Base-by-base conservation (phyloP, 2,113 vertebrate species). In the Cavia aperea region DNA sequence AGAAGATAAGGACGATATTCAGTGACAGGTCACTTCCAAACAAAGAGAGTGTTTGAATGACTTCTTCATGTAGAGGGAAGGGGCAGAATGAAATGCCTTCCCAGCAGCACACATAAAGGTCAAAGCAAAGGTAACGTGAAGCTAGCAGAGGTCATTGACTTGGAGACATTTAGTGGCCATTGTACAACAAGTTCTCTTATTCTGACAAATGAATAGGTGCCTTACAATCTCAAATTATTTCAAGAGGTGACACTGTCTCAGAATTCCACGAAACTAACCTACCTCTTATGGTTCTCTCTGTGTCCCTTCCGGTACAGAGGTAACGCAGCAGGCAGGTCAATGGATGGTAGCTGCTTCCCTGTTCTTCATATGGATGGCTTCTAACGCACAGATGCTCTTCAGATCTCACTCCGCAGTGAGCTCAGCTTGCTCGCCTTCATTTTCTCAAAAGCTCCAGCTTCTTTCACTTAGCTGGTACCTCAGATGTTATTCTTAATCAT, bases 401-500 rank as follows among this genome's bases (percentile, higher is more conserved):
- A 86, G 66, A 90, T 81, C 65, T 90, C 93, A 94, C 95, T 94
- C 12, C 65, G 24, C n/a, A 91, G 91, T 94, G 97, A 93, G 93
- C 66, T 66, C 81, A 92, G 78, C 85, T 84, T 86, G 77, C 7
- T 33, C 89, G 95, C 66, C 70, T 97, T 18, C 81, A 95, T 78
- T 88, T 96, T 97, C 96, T 94, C 73, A 96, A 95, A 93, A 96
- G 89, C 51, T 88, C 93, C 18, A 96, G 93, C 60, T 84, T 94
- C 78, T 63, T 94, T 97, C 63, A 46, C 73, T 96, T 93, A 96
- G 89, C 39, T 94, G 36, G 26, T 31, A 94, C 92, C 94, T 95
- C 24, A 85, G 90, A 51, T 95, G 90, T 96, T 86, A 85, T 95
- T 96, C 97, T 94, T 97, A 91, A 93, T 86, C 70, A 84, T 96